phyloP scores from a whole-genome alignment of 2,797 vertebrate genomes.

The Petrocephalus schoutedeni region DNA sequence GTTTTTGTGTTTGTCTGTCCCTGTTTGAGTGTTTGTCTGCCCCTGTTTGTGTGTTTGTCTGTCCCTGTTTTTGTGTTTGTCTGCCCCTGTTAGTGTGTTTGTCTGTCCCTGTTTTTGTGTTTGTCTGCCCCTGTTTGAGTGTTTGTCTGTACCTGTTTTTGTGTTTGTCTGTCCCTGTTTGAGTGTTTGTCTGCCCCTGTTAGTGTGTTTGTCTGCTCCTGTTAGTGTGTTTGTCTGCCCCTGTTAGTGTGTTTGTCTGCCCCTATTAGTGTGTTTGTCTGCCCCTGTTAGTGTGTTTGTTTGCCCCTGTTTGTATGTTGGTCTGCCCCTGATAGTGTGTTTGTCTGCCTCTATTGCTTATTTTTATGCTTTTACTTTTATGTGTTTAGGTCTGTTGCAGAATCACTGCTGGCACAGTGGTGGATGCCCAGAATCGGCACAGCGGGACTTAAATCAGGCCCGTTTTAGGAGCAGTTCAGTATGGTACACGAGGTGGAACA shows the following conservation, averaged over 20 bases:
- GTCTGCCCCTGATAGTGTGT: background rate
- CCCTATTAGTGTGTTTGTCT: background rate
- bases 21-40: background rate
- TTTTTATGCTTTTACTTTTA: background rate
- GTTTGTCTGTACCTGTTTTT: background rate
- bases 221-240: background rate
- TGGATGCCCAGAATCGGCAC: conserved; percentile 42
- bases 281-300: background rate
- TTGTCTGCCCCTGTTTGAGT: background rate
- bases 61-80: background rate
- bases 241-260: background rate
- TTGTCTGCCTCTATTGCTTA: background rate
- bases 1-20: background rate
- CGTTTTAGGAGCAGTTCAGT: conserved; percentile 51
- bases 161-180: background rate
- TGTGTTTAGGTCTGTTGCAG: background rate
- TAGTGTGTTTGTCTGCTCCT: background rate
- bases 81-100: background rate
- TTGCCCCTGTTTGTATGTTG: background rate
- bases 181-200: no score
- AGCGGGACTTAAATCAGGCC: conserved; percentile 51
- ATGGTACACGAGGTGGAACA: conserved; percentile 43
- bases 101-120: background rate
- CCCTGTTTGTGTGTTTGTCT: background rate
- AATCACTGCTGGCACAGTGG: conserved; percentile 21